Base-by-base conservation (phyloP, 2,113 vertebrate genomes). In the Ardeotis arabs region DNA sequence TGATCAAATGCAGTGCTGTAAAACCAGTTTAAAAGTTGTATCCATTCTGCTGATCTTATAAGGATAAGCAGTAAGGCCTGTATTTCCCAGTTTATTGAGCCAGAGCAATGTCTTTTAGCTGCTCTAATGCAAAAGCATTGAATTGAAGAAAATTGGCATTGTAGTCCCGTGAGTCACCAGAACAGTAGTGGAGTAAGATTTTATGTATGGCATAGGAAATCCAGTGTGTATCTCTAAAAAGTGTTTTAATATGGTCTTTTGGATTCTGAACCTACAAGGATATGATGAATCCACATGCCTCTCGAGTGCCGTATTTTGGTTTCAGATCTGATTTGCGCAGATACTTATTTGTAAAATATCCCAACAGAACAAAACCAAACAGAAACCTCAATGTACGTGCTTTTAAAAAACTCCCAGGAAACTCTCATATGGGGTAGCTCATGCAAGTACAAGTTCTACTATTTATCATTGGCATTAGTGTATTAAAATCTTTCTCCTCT, bases 61-160 rank as follows among this genome's bases (percentile, higher is more conserved):
- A 82, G 62, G 58, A 29, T 83, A 77, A 92, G 41, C 67, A 92
- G 5, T 66, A 84, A 79, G 81, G 37, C 31, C 74, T 84, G 17
- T 79, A 78, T 92, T 87, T 91, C 69, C 58, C 89, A 82, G 66
- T 47, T 91, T 87, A 68, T 49, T 90, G 53, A 94, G 45, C 49
- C 35, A 75, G 27, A 90, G 83, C 77, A 74, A 52, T 81, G 31
- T 56, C n/a, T 81, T 94, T 69, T 87, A 91, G 58, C 80, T 93
- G 50, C 53, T 90, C 25, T 75, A 78, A 69, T 93, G 84, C 76
- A 72, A 76, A 84, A 87, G 18, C 75, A 45, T 20, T 82, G 74
- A 64, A 86, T 58, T 62, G 55, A 92, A 81, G 58, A 84, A 92
- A 95, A 95, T 31, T 53, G 33, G 39, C 69, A 27, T 68, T 82